Percentiles rank a stretch among this genome's conserved stretches.
Evolutionary conservation across 2,797 vertebrate genomes (phyloP).

Genomic region (Megaceryle alcyon): DNA sequence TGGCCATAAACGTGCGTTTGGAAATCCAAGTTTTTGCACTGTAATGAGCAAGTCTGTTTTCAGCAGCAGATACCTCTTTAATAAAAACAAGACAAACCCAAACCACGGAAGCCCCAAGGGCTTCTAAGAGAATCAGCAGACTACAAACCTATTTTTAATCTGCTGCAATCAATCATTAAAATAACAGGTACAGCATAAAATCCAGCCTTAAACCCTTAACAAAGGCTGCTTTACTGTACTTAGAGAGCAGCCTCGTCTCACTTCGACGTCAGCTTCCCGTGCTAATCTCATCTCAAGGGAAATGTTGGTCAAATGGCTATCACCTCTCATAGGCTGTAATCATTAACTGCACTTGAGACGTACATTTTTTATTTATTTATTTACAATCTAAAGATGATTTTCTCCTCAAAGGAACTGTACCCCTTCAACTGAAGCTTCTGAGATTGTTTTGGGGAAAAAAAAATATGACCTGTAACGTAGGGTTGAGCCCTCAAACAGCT

Average conservation of each 20-base stretch:
- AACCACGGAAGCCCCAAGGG: fast-evolving
- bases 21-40: not conserved
- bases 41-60: not conserved
- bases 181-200: not conserved
- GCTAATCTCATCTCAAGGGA: not conserved
- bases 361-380: not conserved
- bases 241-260: not conserved
- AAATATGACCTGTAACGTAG: not conserved
- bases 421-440: not conserved
- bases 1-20: not conserved
- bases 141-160: not conserved
- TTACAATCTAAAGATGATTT: not conserved
- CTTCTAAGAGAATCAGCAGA: not conserved
- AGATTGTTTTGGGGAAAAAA: not conserved
- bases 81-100: not conserved
- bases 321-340: not conserved
- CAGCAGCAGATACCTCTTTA: not conserved
- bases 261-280: not conserved
- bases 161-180: not conserved
- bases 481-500: not conserved
- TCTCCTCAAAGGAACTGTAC: not conserved
- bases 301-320: not conserved
- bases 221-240: not conserved
- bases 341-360: not conserved
- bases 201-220: not conserved